A percentile compares a stretch with the other conserved stretches of the same genome.
phyloP scores from a whole-genome alignment of 92 coral and sea anemone species.

The Palythoa grandis region DNA sequence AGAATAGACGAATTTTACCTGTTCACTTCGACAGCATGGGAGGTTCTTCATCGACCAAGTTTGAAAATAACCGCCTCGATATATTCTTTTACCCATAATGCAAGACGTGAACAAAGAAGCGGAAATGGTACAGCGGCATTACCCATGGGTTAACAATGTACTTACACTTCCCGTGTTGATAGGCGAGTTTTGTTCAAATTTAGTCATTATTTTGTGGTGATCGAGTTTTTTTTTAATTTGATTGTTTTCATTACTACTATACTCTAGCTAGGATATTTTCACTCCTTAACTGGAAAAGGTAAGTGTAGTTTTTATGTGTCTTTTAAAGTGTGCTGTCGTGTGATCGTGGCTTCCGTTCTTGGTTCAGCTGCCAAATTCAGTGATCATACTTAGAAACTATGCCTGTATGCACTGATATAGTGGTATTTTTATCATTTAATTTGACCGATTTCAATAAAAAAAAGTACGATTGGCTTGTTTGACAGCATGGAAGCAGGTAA shows the following conservation, averaged over 20 bases:
- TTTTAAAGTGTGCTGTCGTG: too few species aligned
- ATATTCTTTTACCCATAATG: conserved; percentile 15
- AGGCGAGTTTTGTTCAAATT: background rate
- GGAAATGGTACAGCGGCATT: conserved; percentile 39
- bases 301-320: background rate
- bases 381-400: too few species aligned
- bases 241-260: background rate
- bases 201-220: background rate
- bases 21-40: background rate
- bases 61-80: conserved; percentile 36
- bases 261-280: background rate
- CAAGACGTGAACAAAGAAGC: background rate
- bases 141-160: background rate
- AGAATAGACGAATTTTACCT: background rate
- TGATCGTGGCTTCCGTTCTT: too few species aligned
- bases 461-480: too few species aligned
- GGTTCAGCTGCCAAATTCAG: too few species aligned
- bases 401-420: too few species aligned
- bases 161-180: conserved; percentile 14
- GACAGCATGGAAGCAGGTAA: too few species aligned
- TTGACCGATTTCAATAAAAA: too few species aligned
- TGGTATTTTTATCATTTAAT: too few species aligned
- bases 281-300: background rate
- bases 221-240: background rate
- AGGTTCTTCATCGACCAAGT: background rate